phyloP scores from a whole-genome alignment of 2,888 invertebrate species.

The Petrophora chlorosata region DNA sequence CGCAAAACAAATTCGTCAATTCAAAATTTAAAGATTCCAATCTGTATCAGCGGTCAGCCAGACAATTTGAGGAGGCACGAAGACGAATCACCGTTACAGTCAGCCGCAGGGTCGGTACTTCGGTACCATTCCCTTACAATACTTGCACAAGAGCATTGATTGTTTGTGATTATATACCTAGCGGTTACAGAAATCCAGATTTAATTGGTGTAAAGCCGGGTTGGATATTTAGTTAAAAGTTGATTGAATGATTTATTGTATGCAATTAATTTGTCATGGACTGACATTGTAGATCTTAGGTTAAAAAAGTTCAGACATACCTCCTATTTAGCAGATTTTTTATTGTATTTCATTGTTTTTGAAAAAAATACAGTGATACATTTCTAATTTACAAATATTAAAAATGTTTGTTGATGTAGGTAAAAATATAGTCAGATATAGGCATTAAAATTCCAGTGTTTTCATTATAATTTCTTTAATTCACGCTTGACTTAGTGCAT shows the following conservation, averaged over 20 bases:
- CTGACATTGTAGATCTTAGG: no score
- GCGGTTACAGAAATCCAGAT: constrained; percentile 33
- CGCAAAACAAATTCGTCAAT: constrained; percentile 4
- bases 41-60: constrained; percentile 18
- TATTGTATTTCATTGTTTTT: no score
- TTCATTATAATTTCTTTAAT: no score
- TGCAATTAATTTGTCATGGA: constrained; percentile 10
- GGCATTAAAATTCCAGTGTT: no score
- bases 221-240: neutral
- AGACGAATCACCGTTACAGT: constrained; percentile 40
- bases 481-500: no score
- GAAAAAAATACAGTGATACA: no score
- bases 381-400: no score
- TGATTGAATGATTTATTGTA: neutral
- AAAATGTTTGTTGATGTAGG: no score
- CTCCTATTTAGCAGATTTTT: no score
- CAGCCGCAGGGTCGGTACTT: constrained; percentile 37
- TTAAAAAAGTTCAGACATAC: no score
- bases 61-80: constrained; percentile 30
- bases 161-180: constrained; percentile 39
- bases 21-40: constrained; percentile 9
- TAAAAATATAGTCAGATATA: no score
- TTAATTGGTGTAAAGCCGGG: constrained; percentile 12
- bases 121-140: constrained; percentile 34
- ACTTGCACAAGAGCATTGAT: constrained; percentile 44